Base-by-base conservation (phyloP, 2,888 invertebrate species). In the Stegana nigrithorax region DNA sequence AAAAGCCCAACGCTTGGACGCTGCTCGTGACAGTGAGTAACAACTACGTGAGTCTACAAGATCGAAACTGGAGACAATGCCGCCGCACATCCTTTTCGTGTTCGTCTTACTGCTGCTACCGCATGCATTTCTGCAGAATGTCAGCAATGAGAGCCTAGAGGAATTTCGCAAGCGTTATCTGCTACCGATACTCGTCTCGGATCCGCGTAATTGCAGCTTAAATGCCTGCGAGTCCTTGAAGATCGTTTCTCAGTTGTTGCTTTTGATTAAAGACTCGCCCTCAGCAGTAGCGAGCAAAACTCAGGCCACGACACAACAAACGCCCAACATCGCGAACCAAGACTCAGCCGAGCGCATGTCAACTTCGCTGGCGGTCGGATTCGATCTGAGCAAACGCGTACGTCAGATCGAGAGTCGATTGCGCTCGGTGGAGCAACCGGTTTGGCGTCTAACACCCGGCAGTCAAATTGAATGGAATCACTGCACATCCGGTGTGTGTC, bases 341-440 rank as follows among this genome's bases (percentile, higher is more conserved):
- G 21, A 5, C 0, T 59, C 26, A 19, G 47, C 63, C 0, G 51
- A 66, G 21, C 58, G 67, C 42, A 66, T 71, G 68, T 72, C 73
- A 26, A 73, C 73, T 23, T 10, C 19, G 36, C 66, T 81, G 26
- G 65, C 72, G 10, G 14, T 66, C 7, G 80, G 81, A 29, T 73
- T 72, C 23, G 75, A 79, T 29, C 61, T 83, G 55, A 67, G 75
- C 2, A 83, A 83, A 64, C 74, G 80, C 4, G 80, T 88, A 21
- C 78, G 85, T 2, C 86, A 87, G 62, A 83, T 91, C 39, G 91
- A 91, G 70, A 86, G 89, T 60, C 83, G 90, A 51, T 80, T 91
- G 17, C 84, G 89, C 60, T 89, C 90, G 1, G 86, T 91, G 61
- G 91, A 91, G 78, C 91, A 91, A 78, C 90, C 91, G 69, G 89